Evolutionary conservation across 2,888 invertebrate species (phyloP).

Genomic region (Dastarcus helophoroides): DNA sequence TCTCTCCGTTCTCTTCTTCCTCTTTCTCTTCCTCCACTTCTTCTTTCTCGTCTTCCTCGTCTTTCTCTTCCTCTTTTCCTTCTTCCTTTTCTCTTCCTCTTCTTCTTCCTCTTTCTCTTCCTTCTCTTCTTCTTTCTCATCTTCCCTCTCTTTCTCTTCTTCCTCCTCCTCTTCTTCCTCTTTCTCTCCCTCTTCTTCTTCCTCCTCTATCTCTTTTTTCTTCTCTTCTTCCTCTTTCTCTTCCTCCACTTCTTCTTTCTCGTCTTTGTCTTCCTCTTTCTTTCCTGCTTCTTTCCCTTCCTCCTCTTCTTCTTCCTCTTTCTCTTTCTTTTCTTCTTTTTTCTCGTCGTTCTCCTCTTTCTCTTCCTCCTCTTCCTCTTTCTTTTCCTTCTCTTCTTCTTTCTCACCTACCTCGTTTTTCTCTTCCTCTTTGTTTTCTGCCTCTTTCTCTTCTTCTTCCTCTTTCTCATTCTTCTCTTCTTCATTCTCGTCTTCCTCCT

Average conservation of each 20-base stretch:
- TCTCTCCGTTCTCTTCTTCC: too few species aligned
- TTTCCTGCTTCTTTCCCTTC: background rate
- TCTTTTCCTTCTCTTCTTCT: background rate
- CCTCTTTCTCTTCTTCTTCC: too few species aligned
- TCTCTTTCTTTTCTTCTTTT: background rate
- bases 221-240: background rate
- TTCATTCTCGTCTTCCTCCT: too few species aligned
- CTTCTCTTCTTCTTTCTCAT: background rate
- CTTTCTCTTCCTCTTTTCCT: too few species aligned
- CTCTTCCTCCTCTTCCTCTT: background rate
- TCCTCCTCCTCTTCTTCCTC: background rate
- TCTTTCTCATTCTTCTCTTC: too few species aligned
- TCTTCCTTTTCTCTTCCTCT: background rate
- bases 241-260: background rate
- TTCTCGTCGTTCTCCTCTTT: too few species aligned
- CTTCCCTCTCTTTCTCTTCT: too few species aligned
- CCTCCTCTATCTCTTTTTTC: background rate
- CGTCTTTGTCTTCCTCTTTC: too few species aligned
- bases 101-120: background rate
- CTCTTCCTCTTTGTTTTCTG: too few species aligned
- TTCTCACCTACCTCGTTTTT: too few species aligned
- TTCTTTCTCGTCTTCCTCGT: too few species aligned
- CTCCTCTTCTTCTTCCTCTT: background rate
- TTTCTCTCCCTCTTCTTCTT: background rate
- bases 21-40: too few species aligned